Evolutionary conservation across 2,113 vertebrate species (phyloP).

Genomic region (Aepyceros melampus): DNA sequence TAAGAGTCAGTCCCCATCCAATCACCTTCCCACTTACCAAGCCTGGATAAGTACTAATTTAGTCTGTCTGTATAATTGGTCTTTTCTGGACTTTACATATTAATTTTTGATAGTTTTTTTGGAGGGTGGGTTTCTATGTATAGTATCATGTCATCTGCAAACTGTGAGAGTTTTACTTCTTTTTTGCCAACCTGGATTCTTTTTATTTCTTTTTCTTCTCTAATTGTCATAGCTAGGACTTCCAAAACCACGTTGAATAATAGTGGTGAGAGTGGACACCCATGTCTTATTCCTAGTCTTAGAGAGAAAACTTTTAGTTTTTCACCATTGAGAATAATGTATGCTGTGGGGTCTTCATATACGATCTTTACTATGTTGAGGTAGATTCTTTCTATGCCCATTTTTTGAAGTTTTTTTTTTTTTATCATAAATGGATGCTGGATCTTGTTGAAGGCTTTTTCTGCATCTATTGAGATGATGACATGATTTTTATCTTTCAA

Average conservation of each 20-base stretch:
- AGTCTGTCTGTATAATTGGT: neutral
- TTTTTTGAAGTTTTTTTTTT: neutral
- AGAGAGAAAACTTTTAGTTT: neutral
- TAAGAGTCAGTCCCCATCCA: neutral
- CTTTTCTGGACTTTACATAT: neutral
- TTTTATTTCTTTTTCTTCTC: neutral
- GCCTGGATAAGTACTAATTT: neutral
- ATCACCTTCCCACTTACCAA: neutral
- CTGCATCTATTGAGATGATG: neutral
- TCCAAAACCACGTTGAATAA: neutral
- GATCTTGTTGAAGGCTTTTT: neutral
- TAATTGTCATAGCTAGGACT: neutral
- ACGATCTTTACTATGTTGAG: neutral
- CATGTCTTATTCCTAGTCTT: neutral
- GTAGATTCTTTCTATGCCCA: neutral
- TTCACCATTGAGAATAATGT: neutral
- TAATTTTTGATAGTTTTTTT: neutral
- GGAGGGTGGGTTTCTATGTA: neutral
- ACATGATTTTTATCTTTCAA: neutral
- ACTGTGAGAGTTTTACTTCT: neutral
- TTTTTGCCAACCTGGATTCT: neutral
- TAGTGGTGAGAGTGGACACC: neutral
- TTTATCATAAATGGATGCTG: neutral
- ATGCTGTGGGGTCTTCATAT: neutral
- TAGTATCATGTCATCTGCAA: neutral